Conservation (phyloP, 1,140 invertebrate genomes). For the Proctacanthus coquilletti region DNA sequence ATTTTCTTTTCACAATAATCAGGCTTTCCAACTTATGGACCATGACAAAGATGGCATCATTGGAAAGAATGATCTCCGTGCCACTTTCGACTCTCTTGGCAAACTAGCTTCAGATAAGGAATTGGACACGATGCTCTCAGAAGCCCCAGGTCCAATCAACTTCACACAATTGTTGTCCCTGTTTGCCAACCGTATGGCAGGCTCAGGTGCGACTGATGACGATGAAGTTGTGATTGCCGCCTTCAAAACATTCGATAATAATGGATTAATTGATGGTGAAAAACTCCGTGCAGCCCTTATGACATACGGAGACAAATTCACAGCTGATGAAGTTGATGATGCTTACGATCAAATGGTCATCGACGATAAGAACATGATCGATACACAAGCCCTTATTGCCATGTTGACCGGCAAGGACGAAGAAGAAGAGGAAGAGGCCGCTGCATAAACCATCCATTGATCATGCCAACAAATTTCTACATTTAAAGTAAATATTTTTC, state of each 20-base stretch:
- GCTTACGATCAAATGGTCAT: slow-evolving; percentile 92
- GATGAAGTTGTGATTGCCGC: slow-evolving; percentile 89
- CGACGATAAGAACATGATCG: slow-evolving; percentile 82
- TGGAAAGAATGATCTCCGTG: slow-evolving; percentile 86
- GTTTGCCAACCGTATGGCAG: slow-evolving; percentile 78
- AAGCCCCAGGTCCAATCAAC: slow-evolving; percentile 85
- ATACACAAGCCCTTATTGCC: slow-evolving; percentile 73
- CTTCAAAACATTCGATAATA: slow-evolving; percentile 89
- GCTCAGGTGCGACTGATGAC: slow-evolving; percentile 66
- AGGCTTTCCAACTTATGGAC: slow-evolving; percentile 97
- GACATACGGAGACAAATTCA: slow-evolving; percentile 96
- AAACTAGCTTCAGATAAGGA: slow-evolving; percentile 79
- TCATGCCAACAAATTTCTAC: background rate
- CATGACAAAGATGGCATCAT: slow-evolving; percentile 97
- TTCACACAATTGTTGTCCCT: slow-evolving; percentile 87
- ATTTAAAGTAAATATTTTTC: background rate
- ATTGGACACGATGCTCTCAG: slow-evolving; percentile 77
- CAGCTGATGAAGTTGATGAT: slow-evolving; percentile 80
- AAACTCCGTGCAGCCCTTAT: slow-evolving; percentile 84
- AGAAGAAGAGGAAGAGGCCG: slow-evolving; percentile 51
- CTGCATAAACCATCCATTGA: slow-evolving; percentile 26
- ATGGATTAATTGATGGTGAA: slow-evolving; percentile 76
- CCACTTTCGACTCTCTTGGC: slow-evolving; percentile 89
- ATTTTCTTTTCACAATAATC: slow-evolving; percentile 13
- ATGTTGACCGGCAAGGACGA: slow-evolving; percentile 71